phyloP scores from a whole-genome alignment of 2,888 invertebrate genomes.

The Odontothrips loti region DNA sequence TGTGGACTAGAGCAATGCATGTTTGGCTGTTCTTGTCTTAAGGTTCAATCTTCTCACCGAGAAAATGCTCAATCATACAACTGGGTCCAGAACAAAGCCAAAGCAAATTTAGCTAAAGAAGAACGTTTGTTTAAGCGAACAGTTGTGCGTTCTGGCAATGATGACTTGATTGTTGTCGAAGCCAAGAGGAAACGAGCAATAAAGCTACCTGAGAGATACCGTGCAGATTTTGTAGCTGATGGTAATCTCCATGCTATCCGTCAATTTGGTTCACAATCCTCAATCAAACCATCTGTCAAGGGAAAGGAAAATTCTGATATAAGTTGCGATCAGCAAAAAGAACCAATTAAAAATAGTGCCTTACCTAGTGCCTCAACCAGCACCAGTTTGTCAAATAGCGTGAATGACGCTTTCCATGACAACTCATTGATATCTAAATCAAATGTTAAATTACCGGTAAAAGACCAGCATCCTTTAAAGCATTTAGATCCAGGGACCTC shows the following conservation, averaged over 20 bases:
- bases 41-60: neutral
- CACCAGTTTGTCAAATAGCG: neutral
- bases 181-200: neutral
- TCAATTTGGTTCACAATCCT: neutral
- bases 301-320: no score
- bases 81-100: slow-evolving; percentile 1
- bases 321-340: no score
- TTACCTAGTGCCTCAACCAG: no score
- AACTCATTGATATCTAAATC: neutral
- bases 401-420: neutral
- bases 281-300: no score
- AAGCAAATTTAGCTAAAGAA: neutral
- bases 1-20: neutral
- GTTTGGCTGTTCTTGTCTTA: neutral
- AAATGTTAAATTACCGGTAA: neutral
- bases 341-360: no score
- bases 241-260: neutral
- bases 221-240: neutral
- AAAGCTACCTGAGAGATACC: neutral
- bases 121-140: neutral
- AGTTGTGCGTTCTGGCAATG: neutral
- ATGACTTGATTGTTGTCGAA: neutral
- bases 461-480: no score
- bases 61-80: neutral
- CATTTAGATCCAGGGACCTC: neutral